phyloP scores from a whole-genome alignment of 1,140 invertebrate species.

The Drosophila miranda region DNA sequence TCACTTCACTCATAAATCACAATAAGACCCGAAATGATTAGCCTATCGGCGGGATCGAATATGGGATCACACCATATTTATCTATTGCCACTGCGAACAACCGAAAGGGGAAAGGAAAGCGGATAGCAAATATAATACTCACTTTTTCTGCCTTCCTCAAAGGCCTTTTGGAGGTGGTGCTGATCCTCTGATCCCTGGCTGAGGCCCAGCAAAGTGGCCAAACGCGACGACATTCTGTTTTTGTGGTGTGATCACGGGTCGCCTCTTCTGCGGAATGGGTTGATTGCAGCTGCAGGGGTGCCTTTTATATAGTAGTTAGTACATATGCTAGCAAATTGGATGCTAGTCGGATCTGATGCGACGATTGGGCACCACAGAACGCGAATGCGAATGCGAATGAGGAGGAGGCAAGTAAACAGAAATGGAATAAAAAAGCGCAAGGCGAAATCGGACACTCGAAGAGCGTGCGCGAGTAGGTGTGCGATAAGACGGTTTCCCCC shows the following conservation, averaged over 20 bases:
- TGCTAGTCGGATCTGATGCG: slow-evolving; percentile 23
- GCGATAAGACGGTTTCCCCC: slow-evolving; percentile 35
- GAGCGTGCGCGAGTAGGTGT: too few species aligned
- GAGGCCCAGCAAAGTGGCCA: slow-evolving; percentile 53
- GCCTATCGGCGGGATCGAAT: too few species aligned
- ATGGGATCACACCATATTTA: too few species aligned
- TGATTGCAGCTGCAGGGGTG: slow-evolving; percentile 19
- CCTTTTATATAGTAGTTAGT: slow-evolving; percentile 28
- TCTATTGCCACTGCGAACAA: too few species aligned
- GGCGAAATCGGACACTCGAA: slow-evolving; percentile 16
- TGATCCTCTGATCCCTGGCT: slow-evolving; percentile 5
- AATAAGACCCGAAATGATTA: too few species aligned
- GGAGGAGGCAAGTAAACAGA: slow-evolving; percentile 23
- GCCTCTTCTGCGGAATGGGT: slow-evolving; percentile 1
- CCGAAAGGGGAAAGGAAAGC: too few species aligned
- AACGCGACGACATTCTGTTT: slow-evolving; percentile 25
- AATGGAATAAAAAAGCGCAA: slow-evolving; percentile 11
- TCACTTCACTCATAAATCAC: too few species aligned
- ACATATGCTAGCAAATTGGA: slow-evolving; percentile 1
- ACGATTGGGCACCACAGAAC: not conserved
- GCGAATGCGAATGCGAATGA: slow-evolving; percentile 19
- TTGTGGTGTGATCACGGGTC: slow-evolving; percentile 4
- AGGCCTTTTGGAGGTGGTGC: slow-evolving; percentile 19
- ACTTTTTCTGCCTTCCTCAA: slow-evolving; percentile 13
- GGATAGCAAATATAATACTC: not conserved